These are phyloP conservation scores for Cetonia aurata DNA, from an alignment of 2,888 invertebrate species.

Conservation along the genomic window DNA sequence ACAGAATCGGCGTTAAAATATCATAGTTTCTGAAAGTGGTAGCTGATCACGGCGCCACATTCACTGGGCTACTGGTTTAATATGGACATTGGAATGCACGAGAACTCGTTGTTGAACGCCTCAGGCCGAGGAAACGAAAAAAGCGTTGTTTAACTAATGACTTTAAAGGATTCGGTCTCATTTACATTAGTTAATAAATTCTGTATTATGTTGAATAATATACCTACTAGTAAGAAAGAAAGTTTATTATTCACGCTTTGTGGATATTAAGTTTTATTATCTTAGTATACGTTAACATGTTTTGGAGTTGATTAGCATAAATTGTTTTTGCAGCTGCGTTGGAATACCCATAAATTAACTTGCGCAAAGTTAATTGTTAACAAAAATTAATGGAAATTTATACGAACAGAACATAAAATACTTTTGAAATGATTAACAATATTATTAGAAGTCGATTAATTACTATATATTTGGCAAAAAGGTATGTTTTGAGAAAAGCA, in stretches of 20 bases:
- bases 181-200: slow-evolving; percentile 24
- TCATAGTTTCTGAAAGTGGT: neutral
- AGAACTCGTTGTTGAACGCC: slow-evolving; percentile 13
- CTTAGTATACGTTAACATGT: too few species aligned
- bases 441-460: too few species aligned
- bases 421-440: too few species aligned
- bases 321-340: too few species aligned
- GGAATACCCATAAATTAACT: too few species aligned
- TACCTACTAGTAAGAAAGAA: neutral
- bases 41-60: slow-evolving; percentile 5
- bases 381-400: too few species aligned
- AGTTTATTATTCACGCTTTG: neutral
- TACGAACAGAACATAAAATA: too few species aligned
- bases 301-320: too few species aligned
- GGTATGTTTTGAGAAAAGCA: too few species aligned
- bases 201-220: neutral
- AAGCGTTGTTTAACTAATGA: neutral
- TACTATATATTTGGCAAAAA: too few species aligned
- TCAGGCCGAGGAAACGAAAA: neutral
- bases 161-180: neutral
- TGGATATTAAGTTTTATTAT: neutral
- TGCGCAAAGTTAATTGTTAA: too few species aligned
- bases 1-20: neutral
- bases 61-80: slow-evolving; percentile 23
- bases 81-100: slow-evolving; percentile 19